Percentiles rank a stretch among this genome's conserved stretches.
Conservation (phyloP, 2,797 vertebrate species). For the Siniperca obscura region DNA sequence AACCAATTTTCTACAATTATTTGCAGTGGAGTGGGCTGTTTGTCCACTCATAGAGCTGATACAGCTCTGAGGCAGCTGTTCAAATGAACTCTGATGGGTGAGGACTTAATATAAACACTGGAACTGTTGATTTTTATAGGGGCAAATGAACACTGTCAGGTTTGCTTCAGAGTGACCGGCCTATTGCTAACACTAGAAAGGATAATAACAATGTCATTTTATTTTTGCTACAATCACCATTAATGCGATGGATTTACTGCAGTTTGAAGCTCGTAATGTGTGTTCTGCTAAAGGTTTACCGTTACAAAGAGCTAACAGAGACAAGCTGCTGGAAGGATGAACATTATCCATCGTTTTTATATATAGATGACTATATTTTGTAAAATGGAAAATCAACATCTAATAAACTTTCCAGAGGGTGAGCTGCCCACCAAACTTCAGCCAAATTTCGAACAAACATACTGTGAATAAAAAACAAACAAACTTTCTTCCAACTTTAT, state of each 20-base stretch:
- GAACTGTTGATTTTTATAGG: constrained; percentile 54
- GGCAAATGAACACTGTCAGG: constrained; percentile 48
- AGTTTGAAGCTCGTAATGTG: not conserved
- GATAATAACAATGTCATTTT: not conserved
- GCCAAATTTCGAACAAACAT: not conserved
- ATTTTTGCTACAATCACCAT: not conserved
- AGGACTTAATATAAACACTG: constrained; percentile 62
- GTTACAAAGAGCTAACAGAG: not conserved
- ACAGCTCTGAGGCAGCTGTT: constrained; percentile 70
- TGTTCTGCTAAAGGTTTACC: not conserved
- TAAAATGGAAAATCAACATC: not conserved
- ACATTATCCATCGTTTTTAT: not conserved
- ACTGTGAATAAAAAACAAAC: not conserved
- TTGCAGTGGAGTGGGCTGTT: constrained; percentile 59
- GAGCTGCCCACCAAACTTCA: constrained; percentile 3
- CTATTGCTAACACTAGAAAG: constrained; percentile 19
- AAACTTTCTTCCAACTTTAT: constrained; percentile 28
- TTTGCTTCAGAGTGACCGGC: constrained; percentile 23
- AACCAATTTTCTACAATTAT: constrained; percentile 43
- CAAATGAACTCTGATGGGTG: constrained; percentile 65
- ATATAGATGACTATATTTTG: not conserved
- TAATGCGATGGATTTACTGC: not conserved
- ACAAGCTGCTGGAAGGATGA: not conserved
- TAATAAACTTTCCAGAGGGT: not conserved
- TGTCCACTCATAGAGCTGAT: constrained; percentile 57